Conservation (phyloP, 2,113 vertebrate genomes). For the Tupaia tana region DNA sequence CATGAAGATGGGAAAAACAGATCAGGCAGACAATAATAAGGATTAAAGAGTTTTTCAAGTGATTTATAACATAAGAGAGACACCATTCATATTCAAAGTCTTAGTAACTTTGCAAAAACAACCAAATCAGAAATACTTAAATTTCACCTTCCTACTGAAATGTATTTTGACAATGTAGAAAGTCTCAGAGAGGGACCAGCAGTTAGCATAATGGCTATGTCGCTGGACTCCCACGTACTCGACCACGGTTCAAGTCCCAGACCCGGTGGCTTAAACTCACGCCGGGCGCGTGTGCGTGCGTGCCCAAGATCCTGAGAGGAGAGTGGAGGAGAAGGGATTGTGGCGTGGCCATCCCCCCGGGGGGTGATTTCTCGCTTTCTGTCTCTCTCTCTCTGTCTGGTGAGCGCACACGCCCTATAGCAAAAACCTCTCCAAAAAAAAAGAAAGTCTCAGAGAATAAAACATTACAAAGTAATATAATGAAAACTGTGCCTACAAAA, state of each 20-base stretch:
- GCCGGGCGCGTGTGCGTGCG: too few species aligned
- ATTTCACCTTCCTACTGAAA: conserved; percentile 41
- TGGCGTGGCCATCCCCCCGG: too few species aligned
- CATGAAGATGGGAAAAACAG: background rate
- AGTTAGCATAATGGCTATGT: too few species aligned
- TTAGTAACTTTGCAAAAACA: conserved; percentile 16
- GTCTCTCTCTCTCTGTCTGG: too few species aligned
- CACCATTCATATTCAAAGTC: background rate
- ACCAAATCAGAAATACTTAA: background rate
- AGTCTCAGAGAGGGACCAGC: background rate
- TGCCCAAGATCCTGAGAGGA: too few species aligned
- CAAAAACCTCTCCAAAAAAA: too few species aligned
- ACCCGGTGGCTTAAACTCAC: too few species aligned
- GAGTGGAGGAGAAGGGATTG: too few species aligned
- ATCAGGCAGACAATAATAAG: background rate
- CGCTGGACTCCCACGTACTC: too few species aligned
- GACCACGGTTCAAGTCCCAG: too few species aligned
- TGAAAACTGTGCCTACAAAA: background rate
- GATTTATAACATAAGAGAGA: conserved; percentile 39
- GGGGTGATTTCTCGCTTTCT: too few species aligned
- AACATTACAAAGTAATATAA: background rate
- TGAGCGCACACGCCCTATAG: too few species aligned
- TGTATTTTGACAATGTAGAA: background rate
- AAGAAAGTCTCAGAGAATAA: background rate
- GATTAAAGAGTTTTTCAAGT: background rate